Conservation (phyloP, 2,113 vertebrate species). For the Macheiramphus alcinus region DNA sequence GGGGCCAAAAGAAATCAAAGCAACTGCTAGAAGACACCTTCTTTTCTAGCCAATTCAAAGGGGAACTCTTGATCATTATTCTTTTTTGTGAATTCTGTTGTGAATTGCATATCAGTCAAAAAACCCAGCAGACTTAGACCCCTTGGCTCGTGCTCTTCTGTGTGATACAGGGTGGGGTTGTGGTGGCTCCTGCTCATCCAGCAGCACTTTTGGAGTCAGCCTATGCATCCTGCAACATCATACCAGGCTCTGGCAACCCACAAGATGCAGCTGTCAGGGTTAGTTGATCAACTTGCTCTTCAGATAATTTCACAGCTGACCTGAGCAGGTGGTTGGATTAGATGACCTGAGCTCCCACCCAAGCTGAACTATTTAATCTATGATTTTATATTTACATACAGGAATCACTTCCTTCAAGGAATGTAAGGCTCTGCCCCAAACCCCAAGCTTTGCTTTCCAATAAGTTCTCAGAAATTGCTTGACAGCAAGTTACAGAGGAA, state of each 20-base stretch:
- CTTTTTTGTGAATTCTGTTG: background rate
- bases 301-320: background rate
- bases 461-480: background rate
- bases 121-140: background rate
- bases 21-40: background rate
- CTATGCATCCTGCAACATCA: background rate
- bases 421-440: background rate
- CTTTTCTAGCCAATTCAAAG: background rate
- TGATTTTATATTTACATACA: background rate
- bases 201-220: background rate
- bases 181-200: background rate
- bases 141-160: background rate
- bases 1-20: background rate
- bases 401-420: background rate
- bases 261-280: background rate
- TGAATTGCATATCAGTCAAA: background rate
- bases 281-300: background rate
- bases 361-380: background rate
- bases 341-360: background rate
- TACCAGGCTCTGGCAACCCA: background rate
- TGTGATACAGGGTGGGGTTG: background rate
- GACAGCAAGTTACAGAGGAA: background rate
- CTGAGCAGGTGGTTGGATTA: background rate
- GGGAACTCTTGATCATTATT: background rate
- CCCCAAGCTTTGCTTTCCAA: background rate